Evolutionary conservation across 2,888 invertebrate genomes (phyloP).

Genomic region (Electrophaes corylata): DNA sequence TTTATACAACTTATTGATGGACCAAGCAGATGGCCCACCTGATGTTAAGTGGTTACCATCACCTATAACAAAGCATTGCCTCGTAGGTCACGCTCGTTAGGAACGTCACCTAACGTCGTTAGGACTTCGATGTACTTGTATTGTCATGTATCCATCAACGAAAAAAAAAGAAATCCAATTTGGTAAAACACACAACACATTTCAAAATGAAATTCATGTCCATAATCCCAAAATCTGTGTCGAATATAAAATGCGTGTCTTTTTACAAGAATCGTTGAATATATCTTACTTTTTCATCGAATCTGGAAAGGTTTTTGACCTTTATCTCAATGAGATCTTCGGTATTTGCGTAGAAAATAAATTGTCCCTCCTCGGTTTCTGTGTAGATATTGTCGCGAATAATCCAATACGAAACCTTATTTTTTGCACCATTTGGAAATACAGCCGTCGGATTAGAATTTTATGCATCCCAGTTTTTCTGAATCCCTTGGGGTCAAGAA

Average conservation of each 20-base stretch:
- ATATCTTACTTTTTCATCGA: conserved; percentile 5
- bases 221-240: conserved; percentile 2
- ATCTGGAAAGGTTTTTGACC: conserved; percentile 3
- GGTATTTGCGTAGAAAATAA: conserved; percentile 25
- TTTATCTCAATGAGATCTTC: conserved; percentile 21
- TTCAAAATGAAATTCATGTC: background rate
- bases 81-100: too few species aligned
- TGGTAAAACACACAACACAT: too few species aligned
- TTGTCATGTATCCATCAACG: too few species aligned
- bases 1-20: too few species aligned
- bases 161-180: too few species aligned
- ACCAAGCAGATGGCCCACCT: too few species aligned
- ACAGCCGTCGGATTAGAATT: conserved; percentile 27
- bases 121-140: too few species aligned
- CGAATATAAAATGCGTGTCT: conserved; percentile 4
- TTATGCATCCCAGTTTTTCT: conserved; percentile 33
- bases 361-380: conserved; percentile 17
- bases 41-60: too few species aligned
- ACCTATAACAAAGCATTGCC: too few species aligned
- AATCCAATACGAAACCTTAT: conserved; percentile 28
- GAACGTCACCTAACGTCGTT: too few species aligned
- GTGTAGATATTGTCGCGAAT: conserved; percentile 22
- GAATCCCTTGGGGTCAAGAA: conserved; percentile 24
- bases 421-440: conserved; percentile 31
- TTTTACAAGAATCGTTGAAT: conserved; percentile 1